Base-by-base conservation (phyloP, 2,888 invertebrate genomes). In the Aromia moschata region DNA sequence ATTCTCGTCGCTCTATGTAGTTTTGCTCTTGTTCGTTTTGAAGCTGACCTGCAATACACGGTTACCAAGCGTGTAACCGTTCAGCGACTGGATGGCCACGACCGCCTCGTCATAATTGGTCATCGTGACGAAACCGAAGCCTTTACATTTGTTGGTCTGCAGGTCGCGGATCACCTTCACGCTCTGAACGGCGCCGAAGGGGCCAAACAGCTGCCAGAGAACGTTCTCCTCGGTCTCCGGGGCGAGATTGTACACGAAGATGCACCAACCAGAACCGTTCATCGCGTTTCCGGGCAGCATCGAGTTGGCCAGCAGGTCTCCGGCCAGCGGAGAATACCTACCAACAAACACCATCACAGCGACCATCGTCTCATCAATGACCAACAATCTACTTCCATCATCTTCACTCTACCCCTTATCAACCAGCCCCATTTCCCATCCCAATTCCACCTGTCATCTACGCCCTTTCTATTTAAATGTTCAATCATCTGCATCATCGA, bases 41-140 rank as follows among this genome's bases (percentile, higher is more conserved):
- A 96, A 96, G 84, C 95, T 96, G 84, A 98, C 96, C 86, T 97
- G 97, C 79, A 97, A 88, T 74, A 96, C 94, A 75, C 97, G 90
- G 82, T 95, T 96, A 77, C 94, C 95, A 77, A 98, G 86, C 74
- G 94, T 93, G 84, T 96, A 96, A 76, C 97, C 97, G 83, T 98
- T 97, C 78, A 98, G 86, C 68, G 94, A 94, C 83, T 96, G 94
- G 79, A 97, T 97, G 72, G 98, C 97, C 75, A 95, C 93, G 67
- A 96, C 90, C 60, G 97, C 95, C 83, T 98, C 97, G 77, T 97
- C 96, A 80, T 98, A 97, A 83, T 96, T 96, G 80, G 96, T 96
- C 97, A 98, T 98, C 68, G 96, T 96, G 72, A 98, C 96, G 82
- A 97, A 97, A 71, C 96, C 98, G 83, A 96, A 98, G 67, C 98